These are phyloP conservation scores for Montipora foliosa DNA, from an alignment of 64 coral and sea anemone genomes.

Conservation along the genomic window DNA sequence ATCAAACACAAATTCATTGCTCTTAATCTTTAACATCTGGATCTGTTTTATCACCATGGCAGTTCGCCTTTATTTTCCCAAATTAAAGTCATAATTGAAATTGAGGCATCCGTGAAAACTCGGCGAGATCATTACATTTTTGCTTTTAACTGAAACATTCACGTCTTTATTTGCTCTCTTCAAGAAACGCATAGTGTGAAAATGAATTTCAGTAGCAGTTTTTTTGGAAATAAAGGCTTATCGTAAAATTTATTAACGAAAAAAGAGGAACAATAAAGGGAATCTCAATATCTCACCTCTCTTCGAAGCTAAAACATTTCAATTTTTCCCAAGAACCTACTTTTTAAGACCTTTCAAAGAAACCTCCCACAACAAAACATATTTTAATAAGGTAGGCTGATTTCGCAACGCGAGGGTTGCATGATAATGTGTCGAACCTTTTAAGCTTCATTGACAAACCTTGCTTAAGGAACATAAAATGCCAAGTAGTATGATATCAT, in stretches of 20 bases:
- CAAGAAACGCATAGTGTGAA: background rate
- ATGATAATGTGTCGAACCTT: background rate
- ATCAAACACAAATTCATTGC: background rate
- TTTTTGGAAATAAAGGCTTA: background rate
- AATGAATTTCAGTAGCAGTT: constrained; percentile 11
- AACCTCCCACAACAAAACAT: background rate
- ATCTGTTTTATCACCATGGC: background rate
- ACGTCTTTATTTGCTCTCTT: background rate
- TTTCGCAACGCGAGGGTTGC: background rate
- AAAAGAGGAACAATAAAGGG: background rate
- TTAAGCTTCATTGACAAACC: no score
- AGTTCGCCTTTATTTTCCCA: background rate
- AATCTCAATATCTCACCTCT: no score
- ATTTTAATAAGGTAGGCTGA: background rate
- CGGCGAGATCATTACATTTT: background rate
- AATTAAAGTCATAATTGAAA: background rate
- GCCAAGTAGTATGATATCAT: no score
- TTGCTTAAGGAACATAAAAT: no score
- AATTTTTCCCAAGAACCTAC: no score
- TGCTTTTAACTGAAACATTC: constrained; percentile 3
- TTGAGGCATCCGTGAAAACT: background rate
- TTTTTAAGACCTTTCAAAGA: background rate
- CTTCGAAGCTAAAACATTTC: no score
- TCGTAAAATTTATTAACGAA: background rate
- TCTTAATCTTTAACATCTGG: background rate